Evolutionary conservation across 1,140 invertebrate species (phyloP), one percentile per base, ranked within the genome.

Genomic region (Cotesia vestalis): DNA sequence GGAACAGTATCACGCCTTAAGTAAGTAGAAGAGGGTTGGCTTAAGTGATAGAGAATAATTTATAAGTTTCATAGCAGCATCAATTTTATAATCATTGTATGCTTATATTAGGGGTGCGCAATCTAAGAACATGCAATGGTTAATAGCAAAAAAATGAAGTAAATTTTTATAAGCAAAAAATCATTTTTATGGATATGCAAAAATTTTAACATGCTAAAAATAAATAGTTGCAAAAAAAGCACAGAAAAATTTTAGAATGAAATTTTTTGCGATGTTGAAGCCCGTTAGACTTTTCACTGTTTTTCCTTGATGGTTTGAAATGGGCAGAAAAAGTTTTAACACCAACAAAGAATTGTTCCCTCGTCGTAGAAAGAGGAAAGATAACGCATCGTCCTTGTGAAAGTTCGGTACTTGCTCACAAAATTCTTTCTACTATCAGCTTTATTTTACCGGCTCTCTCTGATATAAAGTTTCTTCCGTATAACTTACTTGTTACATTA

Each of bases 351-450:
- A 72, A 72, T 72, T 72, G 63, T 72, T 72, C 51, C 62, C 62
- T 35, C 46, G 63, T 66, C 52, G 62, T 53, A 61, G 52, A 59
- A 46, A 60, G 20, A 40, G 17, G 53, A 66, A 51, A 72, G 71
- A 72, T 72, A 72, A 72, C 71, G 64, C 64, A 72, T 72, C 71
- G 60, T 71, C 60, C 57, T 72, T 53, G 40, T 66, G 57, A 67
- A 72, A 72, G 64, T 72, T 72, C 20, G 63, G 63, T 72, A 61
- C 53, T 72, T 72, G 51, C 46, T 72, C 63, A 60, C 71, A 17
- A 34, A 35, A 38, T 61, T 60, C 55, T 64, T 40, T 72, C 14
- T 55, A 14, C 53, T 64, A 60, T 67, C 71, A 72, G 64, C 52
- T 61, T 40, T 72, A 67, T 72, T 67, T 72, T 51, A 68, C 17